phyloP scores from a whole-genome alignment of 1,140 invertebrate species.

The Papilio helenus region DNA sequence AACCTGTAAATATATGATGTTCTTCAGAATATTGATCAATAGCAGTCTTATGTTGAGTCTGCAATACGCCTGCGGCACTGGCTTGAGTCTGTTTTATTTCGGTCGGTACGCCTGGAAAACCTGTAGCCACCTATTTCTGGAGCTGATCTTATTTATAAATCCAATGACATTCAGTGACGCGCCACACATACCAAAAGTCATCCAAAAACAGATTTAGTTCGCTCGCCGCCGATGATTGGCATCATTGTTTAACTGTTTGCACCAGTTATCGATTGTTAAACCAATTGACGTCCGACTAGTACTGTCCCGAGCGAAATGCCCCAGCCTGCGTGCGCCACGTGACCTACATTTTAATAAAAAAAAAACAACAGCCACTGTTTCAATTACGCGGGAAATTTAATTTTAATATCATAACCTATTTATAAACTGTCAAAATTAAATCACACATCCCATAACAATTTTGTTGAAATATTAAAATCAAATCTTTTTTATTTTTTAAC shows the following conservation, averaged over 20 bases:
- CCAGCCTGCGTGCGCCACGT: conserved; percentile 23
- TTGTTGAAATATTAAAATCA: background rate
- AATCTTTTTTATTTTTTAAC: background rate
- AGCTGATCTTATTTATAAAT: conserved; percentile 83
- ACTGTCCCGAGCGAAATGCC: conserved; percentile 21
- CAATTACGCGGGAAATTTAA: conserved; percentile 25
- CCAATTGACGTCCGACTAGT: conserved; percentile 36
- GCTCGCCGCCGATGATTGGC: conserved; percentile 72
- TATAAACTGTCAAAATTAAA: conserved; percentile 27
- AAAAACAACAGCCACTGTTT: conserved; percentile 14
- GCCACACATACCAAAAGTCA: conserved; percentile 80
- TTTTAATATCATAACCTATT: conserved; percentile 40
- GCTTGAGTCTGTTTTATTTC: conserved; percentile 84
- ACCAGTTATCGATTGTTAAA: conserved; percentile 62
- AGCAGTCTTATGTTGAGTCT: no score
- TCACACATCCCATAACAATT: conserved; percentile 6
- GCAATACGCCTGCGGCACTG: no score
- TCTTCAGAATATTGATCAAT: no score
- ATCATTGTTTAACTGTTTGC: conserved; percentile 72
- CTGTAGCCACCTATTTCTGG: conserved; percentile 84
- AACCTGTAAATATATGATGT: no score
- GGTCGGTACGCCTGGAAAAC: conserved; percentile 83
- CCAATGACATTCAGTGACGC: conserved; percentile 83
- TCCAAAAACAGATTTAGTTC: conserved; percentile 82
- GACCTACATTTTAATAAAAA: conserved; percentile 34